Evolutionary conservation across 2,797 vertebrate genomes (phyloP).

Genomic region (Chlorospingus semifuscus): DNA sequence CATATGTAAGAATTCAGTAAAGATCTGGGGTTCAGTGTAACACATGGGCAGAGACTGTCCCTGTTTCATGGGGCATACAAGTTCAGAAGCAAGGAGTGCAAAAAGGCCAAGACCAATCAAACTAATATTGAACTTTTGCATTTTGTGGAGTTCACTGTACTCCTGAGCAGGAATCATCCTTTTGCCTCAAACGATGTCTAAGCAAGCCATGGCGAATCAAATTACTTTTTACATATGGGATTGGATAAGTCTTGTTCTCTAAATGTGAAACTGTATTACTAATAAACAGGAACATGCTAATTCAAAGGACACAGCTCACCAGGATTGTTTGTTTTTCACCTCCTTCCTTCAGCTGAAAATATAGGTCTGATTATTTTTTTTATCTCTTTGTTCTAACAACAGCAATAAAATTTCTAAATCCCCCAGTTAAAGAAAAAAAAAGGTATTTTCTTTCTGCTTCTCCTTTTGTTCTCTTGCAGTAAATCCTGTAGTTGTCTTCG

Average conservation of each 20-base stretch:
- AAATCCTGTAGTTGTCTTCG: constrained; percentile 34
- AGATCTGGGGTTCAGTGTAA: background rate
- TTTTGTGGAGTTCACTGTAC: background rate
- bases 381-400: background rate
- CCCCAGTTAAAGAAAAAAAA: background rate
- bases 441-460: background rate
- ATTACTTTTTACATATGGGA: fast-evolving
- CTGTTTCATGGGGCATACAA: background rate
- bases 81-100: background rate
- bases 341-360: background rate
- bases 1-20: background rate
- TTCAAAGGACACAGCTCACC: background rate
- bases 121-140: background rate
- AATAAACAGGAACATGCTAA: background rate
- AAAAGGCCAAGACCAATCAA: background rate
- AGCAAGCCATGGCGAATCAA: background rate
- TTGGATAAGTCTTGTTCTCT: background rate
- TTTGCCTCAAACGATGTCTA: background rate
- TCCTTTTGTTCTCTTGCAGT: constrained; percentile 35
- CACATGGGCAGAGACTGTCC: background rate
- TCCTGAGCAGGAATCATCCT: background rate
- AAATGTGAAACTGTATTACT: background rate
- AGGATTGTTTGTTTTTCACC: background rate
- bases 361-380: background rate
- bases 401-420: background rate